Percentiles rank a stretch among this genome's conserved stretches.
These are phyloP conservation scores for Cladopsammia gracilis DNA, from an alignment of 64 coral and sea anemone genomes.

Conservation along the genomic window DNA sequence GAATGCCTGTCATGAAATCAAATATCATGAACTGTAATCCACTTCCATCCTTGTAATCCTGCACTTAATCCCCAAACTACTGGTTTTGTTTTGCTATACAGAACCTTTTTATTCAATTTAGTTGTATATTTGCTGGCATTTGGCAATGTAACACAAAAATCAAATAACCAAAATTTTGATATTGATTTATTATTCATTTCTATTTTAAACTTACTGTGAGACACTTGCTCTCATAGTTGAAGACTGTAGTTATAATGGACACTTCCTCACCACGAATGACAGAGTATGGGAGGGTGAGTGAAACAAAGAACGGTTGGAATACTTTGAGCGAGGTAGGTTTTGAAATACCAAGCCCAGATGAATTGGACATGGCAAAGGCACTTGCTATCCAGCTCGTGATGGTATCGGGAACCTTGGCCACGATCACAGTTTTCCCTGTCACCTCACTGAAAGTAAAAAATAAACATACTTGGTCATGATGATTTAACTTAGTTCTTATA, in stretches of 20 bases:
- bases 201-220: conserved; percentile 67
- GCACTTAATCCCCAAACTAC: too few relatives aligned
- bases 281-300: conserved; percentile 91
- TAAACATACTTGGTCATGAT: too few relatives aligned
- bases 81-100: too few relatives aligned
- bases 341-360: conserved; percentile 83
- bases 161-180: too few relatives aligned
- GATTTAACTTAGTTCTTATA: too few relatives aligned
- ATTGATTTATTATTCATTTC: too few relatives aligned
- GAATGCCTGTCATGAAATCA: too few relatives aligned
- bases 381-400: conserved; percentile 96
- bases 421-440: conserved; percentile 61
- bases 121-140: too few relatives aligned
- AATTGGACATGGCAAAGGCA: conserved; percentile 94
- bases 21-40: too few relatives aligned
- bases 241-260: conserved; percentile 77
- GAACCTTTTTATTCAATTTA: too few relatives aligned
- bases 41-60: too few relatives aligned
- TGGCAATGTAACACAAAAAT: too few relatives aligned
- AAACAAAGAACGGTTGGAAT: conserved; percentile 96
- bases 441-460: conserved; percentile 49
- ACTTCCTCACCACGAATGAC: conserved; percentile 95
- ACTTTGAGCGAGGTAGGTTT: conserved; percentile 75
- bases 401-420: conserved; percentile 84
- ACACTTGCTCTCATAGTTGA: conserved; percentile 90